Evolutionary conservation across 1,140 invertebrate species (phyloP), one percentile per base, ranked within the genome.

Genomic region (Holcopasites calliopsidis): DNA sequence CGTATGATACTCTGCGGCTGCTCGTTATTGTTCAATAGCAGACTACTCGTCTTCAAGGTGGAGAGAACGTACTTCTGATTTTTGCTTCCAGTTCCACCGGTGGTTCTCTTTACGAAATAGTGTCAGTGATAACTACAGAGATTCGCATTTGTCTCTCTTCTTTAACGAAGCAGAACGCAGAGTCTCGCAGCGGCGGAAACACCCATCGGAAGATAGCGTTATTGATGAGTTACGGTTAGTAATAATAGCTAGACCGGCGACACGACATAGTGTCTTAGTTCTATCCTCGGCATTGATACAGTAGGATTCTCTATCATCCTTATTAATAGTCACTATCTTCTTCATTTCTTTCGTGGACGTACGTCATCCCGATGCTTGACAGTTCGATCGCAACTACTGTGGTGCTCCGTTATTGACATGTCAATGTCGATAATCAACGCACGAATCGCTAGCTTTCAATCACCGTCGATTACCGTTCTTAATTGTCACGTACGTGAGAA

Each of bases 181-280:
- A 52, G 8, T 52, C 42, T 11, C 18, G 47, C 13, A 40, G 7
- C 49, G 3, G 50, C 26, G 71, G 62, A 21, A 54, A 66, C 71
- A 66, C 50, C 71, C 62, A 44, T 54, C 26, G 60, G 33, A n/a
- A 54, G 35, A 33, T 35, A 42, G 33, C 35, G n/a, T 62, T 52
- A 73, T 74, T 23, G 71, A 55, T 50, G 50, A 74, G 31, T 74
- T 52, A 74, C 71, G 71, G 71, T 74, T 66, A 66, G 71, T 74
- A 74, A 74, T 54, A 57, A 66, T 73, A 52, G 44, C 18, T 61
- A 50, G 18, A 49, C 47, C 50, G 23, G 61, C 47, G n/a, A 8
- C 35, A 55, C 7, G 18, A 28, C 13, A 42, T 33, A 38, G 2
- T 28, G 13, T 66, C 49, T 40, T 23, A 18, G 33, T n/a, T 16